phyloP scores from a whole-genome alignment of 1,140 invertebrate species.

The Rhopalosiphum padi region DNA sequence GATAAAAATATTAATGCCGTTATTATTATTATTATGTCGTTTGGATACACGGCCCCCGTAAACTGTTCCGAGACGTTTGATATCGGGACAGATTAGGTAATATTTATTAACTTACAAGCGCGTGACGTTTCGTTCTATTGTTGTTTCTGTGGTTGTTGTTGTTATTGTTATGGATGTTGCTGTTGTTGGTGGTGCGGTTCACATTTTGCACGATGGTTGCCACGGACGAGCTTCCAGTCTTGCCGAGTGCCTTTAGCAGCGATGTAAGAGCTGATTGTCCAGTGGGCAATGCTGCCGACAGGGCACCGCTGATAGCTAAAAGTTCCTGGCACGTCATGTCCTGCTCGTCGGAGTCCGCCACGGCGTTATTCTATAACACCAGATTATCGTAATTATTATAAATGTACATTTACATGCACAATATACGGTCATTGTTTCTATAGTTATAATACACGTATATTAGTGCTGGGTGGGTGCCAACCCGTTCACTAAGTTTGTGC shows the following conservation, averaged over 20 bases:
- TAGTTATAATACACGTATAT: background rate
- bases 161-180: background rate
- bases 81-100: background rate
- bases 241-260: conserved; percentile 80
- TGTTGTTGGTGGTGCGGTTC: background rate
- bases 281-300: conserved; percentile 88
- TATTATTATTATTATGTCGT: background rate
- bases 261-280: conserved; percentile 83
- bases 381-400: background rate
- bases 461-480: background rate
- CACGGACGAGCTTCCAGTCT: conserved; percentile 63
- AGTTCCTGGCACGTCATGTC: conserved; percentile 91
- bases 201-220: conserved; percentile 41
- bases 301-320: conserved; percentile 85
- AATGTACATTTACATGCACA: background rate
- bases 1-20: background rate
- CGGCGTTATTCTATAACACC: background rate
- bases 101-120: conserved; percentile 26
- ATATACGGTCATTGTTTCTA: background rate
- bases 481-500: background rate
- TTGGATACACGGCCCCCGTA: background rate
- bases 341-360: conserved; percentile 62
- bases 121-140: background rate
- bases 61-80: background rate
- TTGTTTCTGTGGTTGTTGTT: background rate